Evolutionary conservation across 1,140 invertebrate genomes (phyloP).

Genomic region (Caenorhabditis briggsae): DNA sequence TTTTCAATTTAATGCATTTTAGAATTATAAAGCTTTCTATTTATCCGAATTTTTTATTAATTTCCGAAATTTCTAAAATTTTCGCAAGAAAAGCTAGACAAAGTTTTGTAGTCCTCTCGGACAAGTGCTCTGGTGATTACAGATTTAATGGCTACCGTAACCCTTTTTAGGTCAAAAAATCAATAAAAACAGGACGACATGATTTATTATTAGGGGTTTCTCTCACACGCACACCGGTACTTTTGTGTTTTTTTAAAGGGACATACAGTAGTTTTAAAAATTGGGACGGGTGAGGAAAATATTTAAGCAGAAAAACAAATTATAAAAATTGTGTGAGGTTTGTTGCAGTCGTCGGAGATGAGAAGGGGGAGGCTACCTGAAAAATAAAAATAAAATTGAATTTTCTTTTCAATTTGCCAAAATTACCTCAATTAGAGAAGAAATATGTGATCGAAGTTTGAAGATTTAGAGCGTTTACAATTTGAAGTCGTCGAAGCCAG

Average conservation of each 20-base stretch:
- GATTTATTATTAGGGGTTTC: slow-evolving; percentile 10
- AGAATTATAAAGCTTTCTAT: too few species aligned
- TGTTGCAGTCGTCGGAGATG: background rate
- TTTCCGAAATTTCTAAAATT: too few species aligned
- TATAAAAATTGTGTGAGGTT: background rate
- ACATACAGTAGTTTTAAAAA: background rate
- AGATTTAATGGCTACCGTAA: too few species aligned
- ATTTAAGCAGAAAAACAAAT: background rate
- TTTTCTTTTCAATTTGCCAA: background rate
- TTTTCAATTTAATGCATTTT: too few species aligned
- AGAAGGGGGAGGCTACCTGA: background rate
- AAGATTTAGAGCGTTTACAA: slow-evolving; percentile 1
- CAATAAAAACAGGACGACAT: slow-evolving; percentile 45
- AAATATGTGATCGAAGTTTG: slow-evolving; percentile 22
- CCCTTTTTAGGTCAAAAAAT: background rate
- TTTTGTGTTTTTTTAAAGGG: background rate
- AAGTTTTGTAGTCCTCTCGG: too few species aligned
- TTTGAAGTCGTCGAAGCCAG: slow-evolving; percentile 31
- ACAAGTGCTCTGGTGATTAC: too few species aligned
- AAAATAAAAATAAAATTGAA: background rate
- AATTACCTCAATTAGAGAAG: slow-evolving; percentile 22
- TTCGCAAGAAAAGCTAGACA: too few species aligned
- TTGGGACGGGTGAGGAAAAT: background rate
- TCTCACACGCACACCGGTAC: slow-evolving; percentile 51
- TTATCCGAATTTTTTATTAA: too few species aligned